Conservation (phyloP, 2,113 vertebrate species). For the Tyrannus savana region DNA sequence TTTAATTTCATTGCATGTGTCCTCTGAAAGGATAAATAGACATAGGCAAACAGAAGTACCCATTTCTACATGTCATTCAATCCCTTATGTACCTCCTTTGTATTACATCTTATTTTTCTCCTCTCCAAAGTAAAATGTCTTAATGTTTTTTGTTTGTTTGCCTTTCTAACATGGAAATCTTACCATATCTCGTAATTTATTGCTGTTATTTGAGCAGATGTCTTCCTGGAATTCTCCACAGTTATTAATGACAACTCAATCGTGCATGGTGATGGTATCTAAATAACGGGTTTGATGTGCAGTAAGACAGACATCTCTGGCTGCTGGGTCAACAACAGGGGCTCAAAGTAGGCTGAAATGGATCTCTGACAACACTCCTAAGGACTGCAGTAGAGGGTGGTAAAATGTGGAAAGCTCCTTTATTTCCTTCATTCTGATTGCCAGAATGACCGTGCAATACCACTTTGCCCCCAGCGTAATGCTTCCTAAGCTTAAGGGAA, state of each 20-base stretch:
- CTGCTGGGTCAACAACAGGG: background rate
- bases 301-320: background rate
- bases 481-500: background rate
- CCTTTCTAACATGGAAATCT: constrained; percentile 3
- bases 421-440: background rate
- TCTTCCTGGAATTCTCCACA: constrained; percentile 30
- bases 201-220: constrained; percentile 13
- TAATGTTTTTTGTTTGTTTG: constrained; percentile 40
- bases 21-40: constrained; percentile 25
- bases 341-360: background rate
- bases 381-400: background rate
- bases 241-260: background rate
- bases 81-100: background rate
- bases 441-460: background rate
- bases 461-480: background rate
- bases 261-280: background rate
- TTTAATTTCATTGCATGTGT: constrained; percentile 14
- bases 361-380: background rate
- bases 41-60: background rate
- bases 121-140: background rate
- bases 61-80: background rate
- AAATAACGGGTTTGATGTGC: background rate
- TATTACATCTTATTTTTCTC: constrained; percentile 26
- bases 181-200: background rate
- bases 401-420: background rate